Percentiles rank a stretch among this genome's conserved stretches.
These are phyloP conservation scores for Ashinkailepas kermadecensis DNA, from an alignment of 2,888 invertebrate species.

Conservation along the genomic window DNA sequence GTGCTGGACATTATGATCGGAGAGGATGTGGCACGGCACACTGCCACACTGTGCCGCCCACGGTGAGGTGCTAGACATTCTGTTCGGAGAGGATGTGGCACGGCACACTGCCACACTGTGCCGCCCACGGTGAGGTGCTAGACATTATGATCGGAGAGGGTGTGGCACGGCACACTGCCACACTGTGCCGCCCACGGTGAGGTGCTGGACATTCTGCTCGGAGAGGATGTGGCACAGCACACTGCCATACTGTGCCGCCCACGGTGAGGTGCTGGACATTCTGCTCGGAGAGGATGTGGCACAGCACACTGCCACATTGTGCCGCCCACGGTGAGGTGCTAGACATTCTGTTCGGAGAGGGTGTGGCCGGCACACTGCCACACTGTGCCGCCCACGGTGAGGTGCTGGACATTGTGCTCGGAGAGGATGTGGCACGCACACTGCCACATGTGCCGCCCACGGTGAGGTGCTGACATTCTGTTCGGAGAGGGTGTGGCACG, in stretches of 20 bases:
- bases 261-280: constrained; percentile 38
- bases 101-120: constrained; percentile 50
- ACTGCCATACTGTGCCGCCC: constrained; percentile 46
- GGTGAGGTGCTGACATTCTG: constrained; percentile 49
- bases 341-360: constrained; percentile 52
- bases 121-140: constrained; percentile 34
- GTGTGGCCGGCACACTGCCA: constrained; percentile 52
- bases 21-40: constrained; percentile 50
- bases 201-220: constrained; percentile 55
- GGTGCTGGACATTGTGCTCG: constrained; percentile 55
- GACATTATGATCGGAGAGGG: constrained; percentile 51
- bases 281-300: constrained; percentile 52
- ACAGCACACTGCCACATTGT: constrained; percentile 51
- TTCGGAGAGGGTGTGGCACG: constrained; percentile 51
- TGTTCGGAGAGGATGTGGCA: constrained; percentile 53
- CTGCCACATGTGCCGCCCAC: constrained; percentile 46
- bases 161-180: constrained; percentile 53
- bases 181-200: constrained; percentile 42
- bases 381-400: constrained; percentile 42
- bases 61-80: constrained; percentile 43
- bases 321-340: constrained; percentile 33
- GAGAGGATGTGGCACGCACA: constrained; percentile 50
- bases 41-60: constrained; percentile 47
- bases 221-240: constrained; percentile 51
- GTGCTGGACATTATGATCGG: constrained; percentile 55